phyloP scores from a whole-genome alignment of 2,113 vertebrate genomes.

The Piprites chloris region DNA sequence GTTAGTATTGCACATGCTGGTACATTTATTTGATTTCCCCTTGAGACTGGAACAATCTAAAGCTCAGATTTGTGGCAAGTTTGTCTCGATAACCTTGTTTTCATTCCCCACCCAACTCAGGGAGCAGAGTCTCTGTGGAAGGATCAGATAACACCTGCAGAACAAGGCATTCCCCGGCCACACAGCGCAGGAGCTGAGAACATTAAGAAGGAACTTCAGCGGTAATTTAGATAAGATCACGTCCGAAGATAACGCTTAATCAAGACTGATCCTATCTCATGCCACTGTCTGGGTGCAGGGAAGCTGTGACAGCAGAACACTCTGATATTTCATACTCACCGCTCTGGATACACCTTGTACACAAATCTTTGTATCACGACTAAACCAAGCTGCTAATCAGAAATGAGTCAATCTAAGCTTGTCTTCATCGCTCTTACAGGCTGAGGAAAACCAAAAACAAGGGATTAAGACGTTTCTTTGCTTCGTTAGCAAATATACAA shows the following conservation, averaged over 20 bases:
- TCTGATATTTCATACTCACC: background rate
- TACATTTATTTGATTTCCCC: background rate
- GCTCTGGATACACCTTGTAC: background rate
- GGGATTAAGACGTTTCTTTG: conserved; percentile 34
- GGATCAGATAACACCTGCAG: background rate
- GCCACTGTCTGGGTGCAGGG: background rate
- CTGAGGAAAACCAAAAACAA: conserved; percentile 27
- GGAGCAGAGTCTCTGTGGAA: background rate
- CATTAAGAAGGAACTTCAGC: background rate
- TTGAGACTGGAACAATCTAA: background rate
- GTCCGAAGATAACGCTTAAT: background rate
- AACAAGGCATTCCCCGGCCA: background rate
- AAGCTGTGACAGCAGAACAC: background rate
- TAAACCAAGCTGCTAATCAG: background rate
- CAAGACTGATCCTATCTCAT: background rate
- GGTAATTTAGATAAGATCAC: background rate
- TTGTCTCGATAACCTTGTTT: background rate
- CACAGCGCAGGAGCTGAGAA: background rate
- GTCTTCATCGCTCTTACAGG: background rate
- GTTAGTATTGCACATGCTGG: background rate
- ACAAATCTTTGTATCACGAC: background rate
- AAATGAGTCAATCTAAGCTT: background rate
- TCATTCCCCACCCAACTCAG: background rate
- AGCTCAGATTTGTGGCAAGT: background rate
- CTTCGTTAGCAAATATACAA: conserved; percentile 60